Conservation (phyloP, 2,888 invertebrate genomes). For the Acrobasis suavella region DNA sequence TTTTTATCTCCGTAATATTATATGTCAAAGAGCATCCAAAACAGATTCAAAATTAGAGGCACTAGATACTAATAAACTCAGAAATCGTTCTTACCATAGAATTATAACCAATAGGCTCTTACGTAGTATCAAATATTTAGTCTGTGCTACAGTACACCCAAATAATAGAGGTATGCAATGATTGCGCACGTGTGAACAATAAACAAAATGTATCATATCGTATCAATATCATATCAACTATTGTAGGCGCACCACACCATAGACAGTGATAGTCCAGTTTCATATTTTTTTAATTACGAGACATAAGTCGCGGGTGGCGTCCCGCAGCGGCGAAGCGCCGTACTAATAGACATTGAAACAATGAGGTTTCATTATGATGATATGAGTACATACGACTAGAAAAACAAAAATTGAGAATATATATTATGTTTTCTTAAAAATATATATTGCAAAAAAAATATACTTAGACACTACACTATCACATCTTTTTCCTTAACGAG, state of each 20-base stretch:
- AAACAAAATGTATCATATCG: constrained; percentile 24
- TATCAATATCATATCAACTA: constrained; percentile 60
- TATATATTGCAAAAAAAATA: too few species aligned
- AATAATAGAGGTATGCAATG: background rate
- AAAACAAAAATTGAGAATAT: too few species aligned
- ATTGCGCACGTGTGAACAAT: constrained; percentile 19
- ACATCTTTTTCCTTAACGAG: too few species aligned
- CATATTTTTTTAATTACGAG: constrained; percentile 69
- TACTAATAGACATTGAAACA: constrained; percentile 61
- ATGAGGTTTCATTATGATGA: constrained; percentile 49
- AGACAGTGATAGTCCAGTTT: constrained; percentile 49
- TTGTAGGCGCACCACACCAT: constrained; percentile 12
- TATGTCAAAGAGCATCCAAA: too few species aligned
- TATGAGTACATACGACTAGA: constrained; percentile 6
- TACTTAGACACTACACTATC: too few species aligned
- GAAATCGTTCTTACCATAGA: too few species aligned
- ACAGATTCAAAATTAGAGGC: too few species aligned
- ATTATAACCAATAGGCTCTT: too few species aligned
- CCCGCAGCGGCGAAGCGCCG: constrained; percentile 55
- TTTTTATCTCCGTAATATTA: too few species aligned
- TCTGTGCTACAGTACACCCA: background rate
- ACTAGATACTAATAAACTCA: too few species aligned
- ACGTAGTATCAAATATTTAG: too few species aligned
- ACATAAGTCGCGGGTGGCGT: constrained; percentile 63
- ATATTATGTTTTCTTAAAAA: background rate